These are phyloP conservation scores for Nibea coibor DNA, from an alignment of 2,113 vertebrate genomes.

Conservation along the genomic window DNA sequence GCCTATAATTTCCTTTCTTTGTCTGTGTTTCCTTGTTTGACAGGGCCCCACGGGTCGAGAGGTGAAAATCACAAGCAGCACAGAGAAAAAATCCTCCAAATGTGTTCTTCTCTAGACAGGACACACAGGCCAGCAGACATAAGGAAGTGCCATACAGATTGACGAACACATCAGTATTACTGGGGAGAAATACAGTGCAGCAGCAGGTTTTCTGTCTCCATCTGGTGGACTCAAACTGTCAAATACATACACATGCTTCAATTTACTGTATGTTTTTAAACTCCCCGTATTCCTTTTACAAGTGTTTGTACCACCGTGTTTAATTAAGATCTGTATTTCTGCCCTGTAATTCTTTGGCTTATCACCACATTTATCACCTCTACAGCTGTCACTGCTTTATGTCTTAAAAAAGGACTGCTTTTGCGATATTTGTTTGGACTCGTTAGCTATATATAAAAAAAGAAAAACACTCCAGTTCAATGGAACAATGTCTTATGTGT, in stretches of 20 bases:
- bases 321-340: not conserved
- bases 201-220: conserved; percentile 54
- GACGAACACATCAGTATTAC: conserved; percentile 51
- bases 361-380: not conserved
- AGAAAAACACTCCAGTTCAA: not conserved
- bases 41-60: conserved; percentile 78
- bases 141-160: not conserved
- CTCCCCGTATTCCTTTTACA: not conserved
- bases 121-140: not conserved
- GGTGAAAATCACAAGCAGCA: conserved; percentile 82
- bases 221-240: conserved; percentile 48
- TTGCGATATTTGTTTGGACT: not conserved
- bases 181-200: not conserved
- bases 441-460: not conserved
- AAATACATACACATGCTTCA: conserved; percentile 16
- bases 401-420: conserved; percentile 6
- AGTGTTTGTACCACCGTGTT: not conserved
- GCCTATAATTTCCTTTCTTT: not conserved
- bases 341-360: not conserved
- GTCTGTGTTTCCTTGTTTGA: conserved; percentile 11
- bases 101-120: conserved; percentile 80
- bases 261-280: conserved; percentile 5
- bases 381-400: conserved; percentile 4
- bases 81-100: conserved; percentile 84
- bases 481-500: not conserved